A percentile compares a stretch with the other conserved stretches of the same genome.
Conservation (phyloP, 2,113 vertebrate species). For the Ceyx margarethae region DNA sequence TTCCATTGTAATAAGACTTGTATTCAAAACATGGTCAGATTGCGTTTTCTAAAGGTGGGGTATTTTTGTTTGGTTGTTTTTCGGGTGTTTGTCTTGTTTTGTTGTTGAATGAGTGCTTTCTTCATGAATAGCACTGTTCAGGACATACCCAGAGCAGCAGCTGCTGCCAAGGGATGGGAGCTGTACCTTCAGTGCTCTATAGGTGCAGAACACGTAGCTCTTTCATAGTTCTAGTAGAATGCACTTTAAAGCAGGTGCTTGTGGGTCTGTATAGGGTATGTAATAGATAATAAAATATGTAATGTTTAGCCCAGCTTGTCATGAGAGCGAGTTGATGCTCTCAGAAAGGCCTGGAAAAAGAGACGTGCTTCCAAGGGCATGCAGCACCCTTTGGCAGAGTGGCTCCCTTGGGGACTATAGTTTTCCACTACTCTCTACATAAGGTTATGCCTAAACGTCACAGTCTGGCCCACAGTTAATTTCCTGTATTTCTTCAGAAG, state of each 20-base stretch:
- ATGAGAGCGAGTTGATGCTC: not conserved
- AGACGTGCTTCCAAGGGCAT: not conserved
- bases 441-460: not conserved
- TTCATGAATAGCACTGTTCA: not conserved
- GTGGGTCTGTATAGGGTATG: not conserved
- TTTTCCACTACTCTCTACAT: not conserved
- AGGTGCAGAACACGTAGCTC: not conserved
- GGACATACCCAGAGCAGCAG: not conserved
- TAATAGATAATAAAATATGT: not conserved
- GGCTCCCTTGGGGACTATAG: not conserved
- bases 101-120: not conserved
- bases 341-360: not conserved
- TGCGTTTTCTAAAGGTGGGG: not conserved
- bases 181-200: not conserved
- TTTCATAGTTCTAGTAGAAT: not conserved
- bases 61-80: not conserved
- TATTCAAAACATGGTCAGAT: not conserved
- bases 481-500: not conserved
- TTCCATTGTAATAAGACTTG: not conserved
- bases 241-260: not conserved
- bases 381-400: not conserved
- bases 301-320: not conserved
- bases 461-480: not conserved
- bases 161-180: not conserved
- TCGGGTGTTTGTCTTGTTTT: too few relatives aligned